These are phyloP conservation scores for Caiman crocodilus DNA, from an alignment of 2,797 vertebrate species.

Conservation along the genomic window DNA sequence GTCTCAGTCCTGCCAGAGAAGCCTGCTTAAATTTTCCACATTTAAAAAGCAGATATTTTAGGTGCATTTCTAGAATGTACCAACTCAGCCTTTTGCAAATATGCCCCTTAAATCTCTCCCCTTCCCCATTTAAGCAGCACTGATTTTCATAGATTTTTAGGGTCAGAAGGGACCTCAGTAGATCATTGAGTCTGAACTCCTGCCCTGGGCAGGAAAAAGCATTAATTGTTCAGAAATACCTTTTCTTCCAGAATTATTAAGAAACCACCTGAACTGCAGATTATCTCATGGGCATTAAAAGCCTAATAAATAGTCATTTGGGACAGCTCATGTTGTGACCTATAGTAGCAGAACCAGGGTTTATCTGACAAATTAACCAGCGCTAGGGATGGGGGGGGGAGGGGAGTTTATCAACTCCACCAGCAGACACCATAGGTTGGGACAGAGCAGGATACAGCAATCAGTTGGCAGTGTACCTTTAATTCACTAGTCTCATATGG, in stretches of 20 bases:
- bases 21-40: too few relatives aligned
- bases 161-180: too few relatives aligned
- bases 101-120: neutral
- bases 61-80: neutral
- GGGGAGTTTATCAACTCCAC: too few relatives aligned
- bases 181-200: too few relatives aligned
- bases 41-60: too few relatives aligned
- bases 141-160: neutral
- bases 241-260: neutral
- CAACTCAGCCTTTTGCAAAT: accelerated
- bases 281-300: neutral
- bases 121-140: neutral
- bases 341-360: neutral
- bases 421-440: accelerated
- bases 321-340: neutral
- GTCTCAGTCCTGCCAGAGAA: too few relatives aligned
- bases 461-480: accelerated
- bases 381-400: too few relatives aligned
- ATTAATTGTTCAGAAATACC: too few relatives aligned
- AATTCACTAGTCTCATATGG: neutral
- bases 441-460: neutral
- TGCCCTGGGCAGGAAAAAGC: too few relatives aligned
- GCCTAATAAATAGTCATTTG: neutral
- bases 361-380: neutral
- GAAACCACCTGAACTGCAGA: neutral